Conservation (phyloP, 2,888 invertebrate genomes). For the Plebejus anna region DNA sequence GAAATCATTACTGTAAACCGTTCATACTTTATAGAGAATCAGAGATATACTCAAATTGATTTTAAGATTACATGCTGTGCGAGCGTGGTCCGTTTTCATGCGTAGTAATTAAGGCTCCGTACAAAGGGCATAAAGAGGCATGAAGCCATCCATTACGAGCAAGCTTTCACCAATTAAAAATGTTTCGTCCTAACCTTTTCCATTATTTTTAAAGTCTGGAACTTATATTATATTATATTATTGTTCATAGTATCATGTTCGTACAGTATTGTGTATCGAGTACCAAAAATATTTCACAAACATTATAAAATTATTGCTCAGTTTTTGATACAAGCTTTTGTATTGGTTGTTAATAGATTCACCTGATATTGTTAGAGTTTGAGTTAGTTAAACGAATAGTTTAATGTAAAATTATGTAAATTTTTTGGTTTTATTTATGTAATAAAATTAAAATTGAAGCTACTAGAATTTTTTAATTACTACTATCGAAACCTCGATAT, state of each 20-base stretch:
- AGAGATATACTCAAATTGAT: constrained; percentile 6
- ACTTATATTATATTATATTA: neutral
- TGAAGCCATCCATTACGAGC: constrained; percentile 21
- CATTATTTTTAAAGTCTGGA: neutral
- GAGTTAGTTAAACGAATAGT: constrained; percentile 20
- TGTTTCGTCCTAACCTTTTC: constrained; percentile 16
- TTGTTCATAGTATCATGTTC: neutral
- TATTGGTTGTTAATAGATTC: constrained; percentile 15
- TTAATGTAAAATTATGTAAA: constrained; percentile 24
- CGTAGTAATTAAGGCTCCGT: constrained; percentile 16
- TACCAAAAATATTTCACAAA: neutral
- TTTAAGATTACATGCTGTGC: constrained; percentile 1
- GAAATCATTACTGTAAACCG: neutral
- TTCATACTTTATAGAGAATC: neutral
- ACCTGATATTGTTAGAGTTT: constrained; percentile 12
- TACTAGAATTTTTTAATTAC: neutral
- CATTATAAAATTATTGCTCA: neutral
- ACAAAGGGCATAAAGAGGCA: constrained; percentile 3
- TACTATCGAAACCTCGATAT: neutral
- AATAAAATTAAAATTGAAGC: constrained; percentile 27
- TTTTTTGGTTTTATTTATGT: constrained; percentile 31
- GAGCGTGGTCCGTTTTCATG: constrained; percentile 12
- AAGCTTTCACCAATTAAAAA: constrained; percentile 25
- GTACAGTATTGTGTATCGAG: neutral
- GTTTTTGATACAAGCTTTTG: constrained; percentile 12